Conservation (phyloP, 2,113 vertebrate genomes). For the Podarcis cretensis region DNA sequence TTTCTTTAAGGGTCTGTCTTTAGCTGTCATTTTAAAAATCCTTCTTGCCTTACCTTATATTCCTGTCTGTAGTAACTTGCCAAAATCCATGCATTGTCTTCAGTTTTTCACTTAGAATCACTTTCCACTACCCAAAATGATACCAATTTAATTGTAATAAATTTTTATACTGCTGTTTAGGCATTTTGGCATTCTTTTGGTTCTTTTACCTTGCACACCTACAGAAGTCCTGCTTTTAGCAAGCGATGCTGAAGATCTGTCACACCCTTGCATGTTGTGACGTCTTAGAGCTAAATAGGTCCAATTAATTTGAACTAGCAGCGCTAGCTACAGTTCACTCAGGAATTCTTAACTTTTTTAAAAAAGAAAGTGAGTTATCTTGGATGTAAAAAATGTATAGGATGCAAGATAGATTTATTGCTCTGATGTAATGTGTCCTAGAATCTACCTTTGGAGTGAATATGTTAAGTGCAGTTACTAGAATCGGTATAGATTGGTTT, state of each 20-base stretch:
- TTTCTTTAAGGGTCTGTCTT: background rate
- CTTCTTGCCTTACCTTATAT: constrained; percentile 22
- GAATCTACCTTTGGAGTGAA: background rate
- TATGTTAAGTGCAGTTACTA: background rate
- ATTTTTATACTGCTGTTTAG: constrained; percentile 12
- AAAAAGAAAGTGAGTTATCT: background rate
- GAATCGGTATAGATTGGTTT: background rate
- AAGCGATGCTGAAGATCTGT: background rate
- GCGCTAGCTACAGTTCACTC: background rate
- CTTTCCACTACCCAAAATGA: constrained; percentile 5
- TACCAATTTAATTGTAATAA: constrained; percentile 24
- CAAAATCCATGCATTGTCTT: constrained; percentile 1
- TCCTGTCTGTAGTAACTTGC: background rate
- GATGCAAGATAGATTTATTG: background rate
- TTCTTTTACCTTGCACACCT: background rate
- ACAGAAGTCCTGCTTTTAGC: background rate
- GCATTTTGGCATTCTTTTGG: constrained; percentile 11
- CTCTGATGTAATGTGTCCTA: background rate
- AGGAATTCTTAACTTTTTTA: too few relatives aligned
- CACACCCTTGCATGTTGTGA: background rate
- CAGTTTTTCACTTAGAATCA: background rate
- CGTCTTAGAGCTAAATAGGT: background rate
- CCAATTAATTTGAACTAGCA: background rate
- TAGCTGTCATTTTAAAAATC: constrained; percentile 12
- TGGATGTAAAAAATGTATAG: background rate